Percentiles rank a stretch among this genome's conserved stretches.
phyloP scores from a whole-genome alignment of 2,888 invertebrate species.

The Dendrolimus houi region DNA sequence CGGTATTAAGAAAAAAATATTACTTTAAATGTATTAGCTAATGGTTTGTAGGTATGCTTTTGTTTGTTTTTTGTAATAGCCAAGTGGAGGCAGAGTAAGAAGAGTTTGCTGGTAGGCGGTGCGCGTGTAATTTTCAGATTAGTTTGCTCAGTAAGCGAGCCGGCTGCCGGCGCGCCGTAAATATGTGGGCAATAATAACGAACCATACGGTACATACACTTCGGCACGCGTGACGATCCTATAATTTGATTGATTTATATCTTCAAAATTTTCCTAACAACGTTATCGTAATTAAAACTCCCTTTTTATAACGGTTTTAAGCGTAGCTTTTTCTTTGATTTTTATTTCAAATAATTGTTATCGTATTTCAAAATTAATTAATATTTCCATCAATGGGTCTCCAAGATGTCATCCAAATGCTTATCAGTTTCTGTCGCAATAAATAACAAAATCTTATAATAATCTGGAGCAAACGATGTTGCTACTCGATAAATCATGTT shows the following conservation, averaged over 20 bases:
- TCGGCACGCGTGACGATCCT: no score
- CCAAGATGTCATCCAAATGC: slow-evolving; percentile 35
- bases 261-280: no score
- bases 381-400: not conserved
- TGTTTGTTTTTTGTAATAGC: not conserved
- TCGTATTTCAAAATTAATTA: no score
- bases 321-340: no score
- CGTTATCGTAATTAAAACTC: no score
- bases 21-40: no score
- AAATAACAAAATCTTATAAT: slow-evolving; percentile 62
- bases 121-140: slow-evolving; percentile 69
- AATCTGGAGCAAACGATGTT: slow-evolving; percentile 60
- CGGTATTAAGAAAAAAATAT: no score
- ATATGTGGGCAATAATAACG: slow-evolving; percentile 60
- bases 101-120: slow-evolving; percentile 16
- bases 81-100: slow-evolving; percentile 10
- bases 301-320: no score
- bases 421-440: slow-evolving; percentile 57
- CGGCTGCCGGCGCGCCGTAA: slow-evolving; percentile 41
- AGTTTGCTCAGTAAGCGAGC: slow-evolving; percentile 66
- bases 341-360: not conserved
- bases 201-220: not conserved
- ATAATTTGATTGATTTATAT: no score
- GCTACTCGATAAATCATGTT: slow-evolving; percentile 66
- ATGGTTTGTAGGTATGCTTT: not conserved